Percentiles rank a stretch among this genome's conserved stretches.
Evolutionary conservation across 2,113 vertebrate species (phyloP).

Genomic region (Pachyramphus minor): DNA sequence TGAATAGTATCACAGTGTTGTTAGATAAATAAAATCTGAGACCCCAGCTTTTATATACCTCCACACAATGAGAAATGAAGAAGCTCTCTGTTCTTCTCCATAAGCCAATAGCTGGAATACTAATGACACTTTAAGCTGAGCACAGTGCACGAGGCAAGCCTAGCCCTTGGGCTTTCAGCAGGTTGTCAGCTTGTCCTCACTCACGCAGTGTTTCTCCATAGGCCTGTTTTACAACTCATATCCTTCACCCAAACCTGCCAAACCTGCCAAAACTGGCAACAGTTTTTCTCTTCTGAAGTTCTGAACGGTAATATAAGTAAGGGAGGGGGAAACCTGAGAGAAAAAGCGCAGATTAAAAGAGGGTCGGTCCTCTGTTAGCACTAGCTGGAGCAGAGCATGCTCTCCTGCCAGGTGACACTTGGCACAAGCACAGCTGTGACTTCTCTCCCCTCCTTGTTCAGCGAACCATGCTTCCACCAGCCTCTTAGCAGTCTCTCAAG

Average conservation of each 20-base stretch:
- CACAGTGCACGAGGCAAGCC: neutral
- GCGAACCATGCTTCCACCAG: neutral
- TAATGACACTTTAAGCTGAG: neutral
- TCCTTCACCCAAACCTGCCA: neutral
- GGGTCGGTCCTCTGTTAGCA: rapidly evolving
- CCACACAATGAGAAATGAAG: neutral
- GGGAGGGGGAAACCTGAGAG: neutral
- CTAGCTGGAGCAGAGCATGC: neutral
- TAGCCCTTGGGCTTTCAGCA: neutral
- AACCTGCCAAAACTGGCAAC: neutral
- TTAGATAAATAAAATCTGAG: neutral
- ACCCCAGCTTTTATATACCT: neutral
- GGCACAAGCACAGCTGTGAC: neutral
- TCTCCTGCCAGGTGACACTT: neutral
- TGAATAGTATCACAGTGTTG: neutral
- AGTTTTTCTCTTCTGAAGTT: neutral
- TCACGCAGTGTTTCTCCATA: neutral
- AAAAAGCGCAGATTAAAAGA: neutral
- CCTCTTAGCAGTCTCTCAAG: neutral
- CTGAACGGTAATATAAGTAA: neutral
- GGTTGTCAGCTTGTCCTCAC: neutral
- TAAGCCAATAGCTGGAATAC: neutral
- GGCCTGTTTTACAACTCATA: neutral
- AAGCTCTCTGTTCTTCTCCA: neutral
- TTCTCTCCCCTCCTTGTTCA: neutral